These are phyloP conservation scores for Cotesia chilonis DNA, from an alignment of 1,140 invertebrate species.

Conservation along the genomic window DNA sequence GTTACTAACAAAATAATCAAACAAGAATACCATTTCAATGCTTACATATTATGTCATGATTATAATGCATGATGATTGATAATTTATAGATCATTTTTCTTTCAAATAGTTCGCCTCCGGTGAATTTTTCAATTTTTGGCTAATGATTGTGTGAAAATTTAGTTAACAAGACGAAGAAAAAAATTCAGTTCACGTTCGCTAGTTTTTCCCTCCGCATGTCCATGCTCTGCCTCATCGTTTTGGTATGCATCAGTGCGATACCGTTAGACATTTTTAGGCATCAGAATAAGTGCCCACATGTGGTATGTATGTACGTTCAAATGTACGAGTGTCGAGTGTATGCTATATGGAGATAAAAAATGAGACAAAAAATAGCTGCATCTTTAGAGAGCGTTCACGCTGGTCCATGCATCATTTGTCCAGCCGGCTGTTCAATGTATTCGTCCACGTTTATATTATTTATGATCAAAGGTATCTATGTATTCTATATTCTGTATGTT, in stretches of 20 bases:
- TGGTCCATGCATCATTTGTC: neutral
- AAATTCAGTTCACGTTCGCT: constrained; percentile 38
- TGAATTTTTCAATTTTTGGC: too few species aligned
- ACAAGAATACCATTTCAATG: too few species aligned
- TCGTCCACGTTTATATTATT: neutral
- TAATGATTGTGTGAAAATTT: too few species aligned
- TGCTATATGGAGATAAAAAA: neutral
- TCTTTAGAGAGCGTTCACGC: neutral
- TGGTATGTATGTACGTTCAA: neutral
- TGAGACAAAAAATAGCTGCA: constrained; percentile 20
- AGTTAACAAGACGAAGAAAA: constrained; percentile 10
- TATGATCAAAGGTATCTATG: neutral
- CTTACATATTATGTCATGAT: too few species aligned
- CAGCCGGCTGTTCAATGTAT: neutral
- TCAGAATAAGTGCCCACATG: neutral
- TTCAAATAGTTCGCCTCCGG: too few species aligned
- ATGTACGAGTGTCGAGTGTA: constrained; percentile 6
- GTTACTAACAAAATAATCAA: too few species aligned
- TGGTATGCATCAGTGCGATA: constrained; percentile 42
- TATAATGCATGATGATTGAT: too few species aligned
- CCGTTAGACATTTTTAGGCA: constrained; percentile 56
- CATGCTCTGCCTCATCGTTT: constrained; percentile 26
- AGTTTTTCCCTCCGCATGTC: neutral
- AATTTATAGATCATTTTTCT: too few species aligned
- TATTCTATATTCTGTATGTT: neutral